Percentiles rank a stretch among this genome's conserved stretches.
These are phyloP conservation scores for Hydropsyche tenuis DNA, from an alignment of 1,140 invertebrate species.

Conservation along the genomic window DNA sequence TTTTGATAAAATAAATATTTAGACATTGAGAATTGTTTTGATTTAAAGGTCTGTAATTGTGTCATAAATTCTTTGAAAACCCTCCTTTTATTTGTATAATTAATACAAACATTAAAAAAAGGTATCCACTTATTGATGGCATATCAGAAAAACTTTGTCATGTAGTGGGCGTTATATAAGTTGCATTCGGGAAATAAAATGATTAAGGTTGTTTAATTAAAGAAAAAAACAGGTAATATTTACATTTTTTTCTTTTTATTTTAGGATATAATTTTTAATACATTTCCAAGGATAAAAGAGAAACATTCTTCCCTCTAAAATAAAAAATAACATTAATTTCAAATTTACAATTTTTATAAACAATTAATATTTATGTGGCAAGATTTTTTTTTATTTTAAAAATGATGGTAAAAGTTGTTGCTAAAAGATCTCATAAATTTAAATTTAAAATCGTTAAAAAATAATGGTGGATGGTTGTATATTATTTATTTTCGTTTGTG, in stretches of 20 bases:
- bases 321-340: constrained; percentile 47
- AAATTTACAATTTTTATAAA: constrained; percentile 50
- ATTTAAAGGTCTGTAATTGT: too few relatives aligned
- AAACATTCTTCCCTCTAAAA: constrained; percentile 48
- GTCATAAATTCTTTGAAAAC: too few relatives aligned
- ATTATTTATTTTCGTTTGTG: constrained; percentile 1
- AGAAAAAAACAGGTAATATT: constrained; percentile 38
- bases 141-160: too few relatives aligned
- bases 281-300: constrained; percentile 48
- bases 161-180: too few relatives aligned
- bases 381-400: constrained; percentile 46
- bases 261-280: constrained; percentile 51
- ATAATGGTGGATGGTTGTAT: constrained; percentile 42
- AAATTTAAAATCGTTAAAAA: constrained; percentile 38
- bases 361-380: constrained; percentile 47
- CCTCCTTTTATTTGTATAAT: too few relatives aligned
- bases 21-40: too few relatives aligned
- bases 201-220: not conserved
- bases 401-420: constrained; percentile 31
- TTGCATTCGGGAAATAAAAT: too few relatives aligned
- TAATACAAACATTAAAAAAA: too few relatives aligned
- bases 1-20: too few relatives aligned
- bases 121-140: too few relatives aligned
- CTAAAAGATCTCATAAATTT: not conserved
- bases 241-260: constrained; percentile 50